Base-by-base conservation (phyloP, 2,888 invertebrate genomes). In the Ophion ellenae region DNA sequence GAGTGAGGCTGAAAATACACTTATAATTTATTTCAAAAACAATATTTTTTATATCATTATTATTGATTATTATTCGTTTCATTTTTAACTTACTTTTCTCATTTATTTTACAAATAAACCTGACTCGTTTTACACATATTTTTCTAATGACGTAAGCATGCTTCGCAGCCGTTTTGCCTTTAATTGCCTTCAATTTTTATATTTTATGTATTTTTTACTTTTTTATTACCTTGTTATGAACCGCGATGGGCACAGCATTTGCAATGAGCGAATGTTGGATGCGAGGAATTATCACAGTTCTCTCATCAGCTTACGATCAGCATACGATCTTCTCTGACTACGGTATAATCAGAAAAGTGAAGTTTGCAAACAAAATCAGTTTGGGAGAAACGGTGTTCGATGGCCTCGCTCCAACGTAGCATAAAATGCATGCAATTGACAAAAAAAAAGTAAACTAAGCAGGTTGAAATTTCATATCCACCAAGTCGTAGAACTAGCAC, bases 221-320 rank as follows among this genome's bases (percentile, higher is more conserved):
- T 53, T 14, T 17, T 63, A n/a, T 74, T 64, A 75, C 75, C 64
- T 75, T 64, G 45, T 75, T 75, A 45, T 75, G 75, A 63, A 75
- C 64, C 28, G 75, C 75, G 24, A 24, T 24, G 24, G 1, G 24
- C 24, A 24, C 24, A 24, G 24, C 1, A 63, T 64, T 47, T 28
- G 17, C 47, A n/a, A n/a, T 20, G 24, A 75, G 64, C 45, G 36
- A 74, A 63, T 32, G n/a, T 36, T 7, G 10, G 20, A 47, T 64
- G 14, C 75, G 75, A 28, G 75, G 75, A 45, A 75, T 10, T 24
- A 36, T 64, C n/a, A 47, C 75, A 7, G 17, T 53, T 53, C 17
- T 17, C 53, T 0, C 53, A 53, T 53, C 53, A 17, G 53, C 14
- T 4, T n/a, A n/a, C n/a, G n/a, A 53, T 53, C 3, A 11, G 0